Evolutionary conservation across 2,113 vertebrate genomes (phyloP), one percentile per base, ranked within the genome.

Genomic region (Scatophagus argus): DNA sequence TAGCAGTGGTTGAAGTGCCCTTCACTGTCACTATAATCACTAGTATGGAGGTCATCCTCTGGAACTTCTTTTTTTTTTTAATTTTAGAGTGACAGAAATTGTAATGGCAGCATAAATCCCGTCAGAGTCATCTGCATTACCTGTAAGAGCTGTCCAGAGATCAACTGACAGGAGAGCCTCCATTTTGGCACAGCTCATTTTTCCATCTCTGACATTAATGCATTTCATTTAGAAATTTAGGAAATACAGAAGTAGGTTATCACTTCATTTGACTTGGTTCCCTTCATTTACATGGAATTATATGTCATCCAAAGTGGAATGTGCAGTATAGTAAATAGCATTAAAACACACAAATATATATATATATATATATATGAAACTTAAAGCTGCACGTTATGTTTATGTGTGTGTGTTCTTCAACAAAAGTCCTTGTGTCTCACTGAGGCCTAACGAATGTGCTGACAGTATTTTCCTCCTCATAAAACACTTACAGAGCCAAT

Each of bases 81-180:
- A 69, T 63, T 81, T 73, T 38, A 56, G 66, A 85, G 58, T 73
- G 79, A 87, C 82, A 88, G 12, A 87, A 89, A 85, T 79, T 81
- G 65, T 77, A 89, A 82, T 77, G 67, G 69, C 70, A 81, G 61
- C 36, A 55, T 79, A 36, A 83, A 85, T 86, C 67, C 59, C 2
- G 56, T 84, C 66, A 82, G 65, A 84, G 56, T 43, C 69, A 82
- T 88, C 71, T 85, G 61, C 84, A 82, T 80, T 59, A 78, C 47
- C 61, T 75, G 66, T 44, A n/a, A 65, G 55, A 81, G 47, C 47
- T 43, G 69, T 44, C 56, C 75, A 63, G 58, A 64, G 77, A 55
- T 60, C 83, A 55, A 7, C 65, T 56, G 55, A 84, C 60, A 38
- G 67, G 2, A 13, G 23, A 32, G 60, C 29, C 8, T 58, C 31